phyloP scores from a whole-genome alignment of 2,113 vertebrate genomes.

The Psilopogon haemacephalus region DNA sequence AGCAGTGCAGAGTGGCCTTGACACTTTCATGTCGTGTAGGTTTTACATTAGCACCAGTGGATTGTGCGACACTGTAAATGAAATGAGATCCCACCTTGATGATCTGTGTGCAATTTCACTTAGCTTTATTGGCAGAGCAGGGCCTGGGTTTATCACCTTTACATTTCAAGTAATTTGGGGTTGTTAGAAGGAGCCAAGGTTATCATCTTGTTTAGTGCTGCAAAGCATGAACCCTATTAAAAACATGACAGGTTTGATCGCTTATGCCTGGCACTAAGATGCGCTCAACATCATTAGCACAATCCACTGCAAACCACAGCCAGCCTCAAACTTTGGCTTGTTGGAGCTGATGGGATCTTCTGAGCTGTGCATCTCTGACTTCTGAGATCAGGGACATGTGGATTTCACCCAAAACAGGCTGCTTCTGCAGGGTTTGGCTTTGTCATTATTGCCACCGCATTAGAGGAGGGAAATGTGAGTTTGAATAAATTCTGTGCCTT shows the following conservation, averaged over 20 bases:
- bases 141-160: conserved; percentile 70
- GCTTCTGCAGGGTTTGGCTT: neutral
- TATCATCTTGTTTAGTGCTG: conserved; percentile 67
- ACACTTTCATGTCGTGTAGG: conserved; percentile 64
- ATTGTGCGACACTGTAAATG: conserved; percentile 73
- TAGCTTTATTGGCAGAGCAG: conserved; percentile 68
- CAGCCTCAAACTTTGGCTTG: neutral
- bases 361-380: neutral
- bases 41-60: conserved; percentile 72
- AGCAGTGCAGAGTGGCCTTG: conserved; percentile 66
- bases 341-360: conserved; percentile 12
- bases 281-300: conserved; percentile 53
- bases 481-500: conserved; percentile 16
- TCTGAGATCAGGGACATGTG: neutral
- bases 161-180: conserved; percentile 72
- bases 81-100: conserved; percentile 74
- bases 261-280: conserved; percentile 31
- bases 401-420: neutral
- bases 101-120: conserved; percentile 71
- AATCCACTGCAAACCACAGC: neutral
- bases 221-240: conserved; percentile 72
- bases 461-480: neutral
- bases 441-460: neutral
- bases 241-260: conserved; percentile 69
- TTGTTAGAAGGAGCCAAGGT: conserved; percentile 68